These are phyloP conservation scores for Podarcis raffonei DNA, from an alignment of 2,113 vertebrate species.

Conservation along the genomic window DNA sequence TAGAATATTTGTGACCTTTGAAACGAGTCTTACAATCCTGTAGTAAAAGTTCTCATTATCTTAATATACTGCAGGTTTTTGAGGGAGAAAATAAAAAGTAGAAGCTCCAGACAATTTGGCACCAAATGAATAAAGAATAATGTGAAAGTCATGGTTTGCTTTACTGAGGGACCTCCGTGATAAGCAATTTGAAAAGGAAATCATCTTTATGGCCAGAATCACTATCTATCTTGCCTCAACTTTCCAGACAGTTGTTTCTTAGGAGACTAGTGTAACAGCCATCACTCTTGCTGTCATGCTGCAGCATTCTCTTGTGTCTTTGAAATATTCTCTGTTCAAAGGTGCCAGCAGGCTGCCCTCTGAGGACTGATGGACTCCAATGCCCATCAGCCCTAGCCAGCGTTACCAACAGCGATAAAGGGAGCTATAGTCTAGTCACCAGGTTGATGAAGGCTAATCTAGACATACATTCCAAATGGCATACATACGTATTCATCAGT, in stretches of 20 bases:
- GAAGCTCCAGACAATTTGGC: constrained; percentile 44
- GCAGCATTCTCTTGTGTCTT: not conserved
- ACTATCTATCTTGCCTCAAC: constrained; percentile 45
- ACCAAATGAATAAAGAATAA: constrained; percentile 41
- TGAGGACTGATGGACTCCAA: no score
- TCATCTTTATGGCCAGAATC: constrained; percentile 37
- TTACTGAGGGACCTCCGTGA: constrained; percentile 52
- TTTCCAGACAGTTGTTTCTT: constrained; percentile 57
- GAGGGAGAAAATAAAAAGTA: constrained; percentile 37
- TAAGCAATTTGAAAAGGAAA: constrained; percentile 43
- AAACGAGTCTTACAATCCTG: constrained; percentile 36
- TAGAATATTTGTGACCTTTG: constrained; percentile 40
- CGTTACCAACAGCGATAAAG: no score
- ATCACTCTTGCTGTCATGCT: constrained; percentile 55
- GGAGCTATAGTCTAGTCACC: no score
- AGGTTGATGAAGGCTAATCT: not conserved
- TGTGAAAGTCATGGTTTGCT: constrained; percentile 45
- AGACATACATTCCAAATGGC: constrained; percentile 57
- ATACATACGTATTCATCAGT: constrained; percentile 8
- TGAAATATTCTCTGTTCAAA: not conserved
- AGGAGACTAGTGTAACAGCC: constrained; percentile 56
- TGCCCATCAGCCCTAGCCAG: no score
- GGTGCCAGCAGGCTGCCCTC: no score
- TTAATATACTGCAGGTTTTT: constrained; percentile 40
- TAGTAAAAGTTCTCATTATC: constrained; percentile 43